Percentiles rank a stretch among this genome's conserved stretches.
These are phyloP conservation scores for Coluber constrictor DNA, from an alignment of 2,797 vertebrate species.

Conservation along the genomic window DNA sequence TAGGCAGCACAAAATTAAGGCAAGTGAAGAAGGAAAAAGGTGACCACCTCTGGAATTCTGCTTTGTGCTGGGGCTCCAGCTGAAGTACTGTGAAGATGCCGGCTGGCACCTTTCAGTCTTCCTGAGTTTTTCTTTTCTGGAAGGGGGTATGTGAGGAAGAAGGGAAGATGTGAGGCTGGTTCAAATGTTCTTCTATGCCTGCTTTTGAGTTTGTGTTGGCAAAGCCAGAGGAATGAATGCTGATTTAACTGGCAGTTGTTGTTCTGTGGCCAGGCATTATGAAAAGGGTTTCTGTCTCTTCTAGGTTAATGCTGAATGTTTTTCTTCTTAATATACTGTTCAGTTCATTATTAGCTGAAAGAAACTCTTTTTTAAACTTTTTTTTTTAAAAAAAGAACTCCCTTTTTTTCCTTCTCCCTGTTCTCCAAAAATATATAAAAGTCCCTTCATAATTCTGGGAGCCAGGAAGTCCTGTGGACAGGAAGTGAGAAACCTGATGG, in stretches of 20 bases:
- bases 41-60: accelerated
- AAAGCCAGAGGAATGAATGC: constrained; percentile 20
- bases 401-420: not conserved
- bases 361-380: constrained; percentile 61
- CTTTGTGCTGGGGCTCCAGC: constrained; percentile 19
- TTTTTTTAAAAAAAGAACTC: not conserved
- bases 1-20: not conserved
- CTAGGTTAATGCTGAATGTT: constrained; percentile 57
- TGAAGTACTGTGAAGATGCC: not conserved
- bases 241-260: constrained; percentile 58
- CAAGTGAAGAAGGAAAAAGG: not conserved
- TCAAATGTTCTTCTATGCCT: constrained; percentile 35
- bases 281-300: constrained; percentile 75
- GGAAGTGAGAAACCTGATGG: constrained; percentile 55
- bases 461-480: constrained; percentile 52
- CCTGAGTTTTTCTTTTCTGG: constrained; percentile 7
- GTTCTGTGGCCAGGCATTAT: constrained; percentile 65
- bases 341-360: constrained; percentile 71
- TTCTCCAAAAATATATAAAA: constrained; percentile 62
- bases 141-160: not conserved
- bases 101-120: accelerated
- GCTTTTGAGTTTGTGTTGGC: constrained; percentile 73
- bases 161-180: not conserved
- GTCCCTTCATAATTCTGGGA: constrained; percentile 53
- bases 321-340: constrained; percentile 72